Percentiles rank a stretch among this genome's conserved stretches.
Evolutionary conservation across 2,113 vertebrate species (phyloP).

Genomic region (Agelaius phoeniceus): DNA sequence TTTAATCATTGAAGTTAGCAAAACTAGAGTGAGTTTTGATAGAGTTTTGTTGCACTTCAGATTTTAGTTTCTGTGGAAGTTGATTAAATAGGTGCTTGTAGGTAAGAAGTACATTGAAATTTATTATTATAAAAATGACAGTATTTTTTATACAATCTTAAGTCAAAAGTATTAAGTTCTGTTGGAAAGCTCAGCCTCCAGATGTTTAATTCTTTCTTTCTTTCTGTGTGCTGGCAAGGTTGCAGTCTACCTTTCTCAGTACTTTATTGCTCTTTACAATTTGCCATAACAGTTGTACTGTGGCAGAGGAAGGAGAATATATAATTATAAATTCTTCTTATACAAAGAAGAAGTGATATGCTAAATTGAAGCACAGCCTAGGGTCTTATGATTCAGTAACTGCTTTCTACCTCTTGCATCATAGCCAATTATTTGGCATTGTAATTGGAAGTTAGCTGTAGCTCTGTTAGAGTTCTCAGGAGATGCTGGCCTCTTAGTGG

Average conservation of each 20-base stretch:
- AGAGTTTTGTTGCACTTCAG: not conserved
- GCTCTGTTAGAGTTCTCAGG: not conserved
- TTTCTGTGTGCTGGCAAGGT: not conserved
- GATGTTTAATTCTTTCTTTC: not conserved
- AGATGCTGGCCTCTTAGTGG: not conserved
- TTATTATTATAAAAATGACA: not conserved
- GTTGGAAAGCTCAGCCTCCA: not conserved
- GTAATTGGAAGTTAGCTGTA: not conserved
- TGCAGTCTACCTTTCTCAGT: not conserved
- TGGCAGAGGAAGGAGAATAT: not conserved
- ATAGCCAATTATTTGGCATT: not conserved
- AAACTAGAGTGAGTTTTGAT: not conserved
- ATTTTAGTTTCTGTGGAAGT: not conserved
- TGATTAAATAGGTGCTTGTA: not conserved
- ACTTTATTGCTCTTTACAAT: not conserved
- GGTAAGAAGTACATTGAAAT: not conserved
- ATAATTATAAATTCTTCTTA: not conserved
- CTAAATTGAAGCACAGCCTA: not conserved
- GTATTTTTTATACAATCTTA: not conserved
- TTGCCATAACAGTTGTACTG: not conserved
- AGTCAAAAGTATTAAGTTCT: not conserved
- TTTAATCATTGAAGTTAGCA: not conserved
- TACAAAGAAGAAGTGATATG: not conserved
- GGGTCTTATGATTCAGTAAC: not conserved
- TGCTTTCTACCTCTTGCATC: conserved; percentile 45